Conservation (phyloP, 2,113 vertebrate species). For the Columba livia region DNA sequence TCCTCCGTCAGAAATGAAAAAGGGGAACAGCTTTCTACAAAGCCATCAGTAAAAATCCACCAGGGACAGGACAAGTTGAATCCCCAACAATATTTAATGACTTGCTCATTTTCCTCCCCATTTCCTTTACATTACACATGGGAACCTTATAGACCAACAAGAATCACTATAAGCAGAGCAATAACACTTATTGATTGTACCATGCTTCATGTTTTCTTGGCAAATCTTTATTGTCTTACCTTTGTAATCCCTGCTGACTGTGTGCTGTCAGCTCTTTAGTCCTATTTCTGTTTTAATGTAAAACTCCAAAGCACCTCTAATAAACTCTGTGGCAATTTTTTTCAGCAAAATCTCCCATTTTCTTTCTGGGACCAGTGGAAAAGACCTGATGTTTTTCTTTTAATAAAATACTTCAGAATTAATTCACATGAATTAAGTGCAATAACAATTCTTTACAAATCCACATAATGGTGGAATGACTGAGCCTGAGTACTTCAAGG, state of each 20-base stretch:
- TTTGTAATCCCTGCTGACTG: not conserved
- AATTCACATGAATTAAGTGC: not conserved
- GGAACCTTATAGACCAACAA: conserved; percentile 21
- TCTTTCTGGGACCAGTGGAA: not conserved
- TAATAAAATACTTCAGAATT: not conserved
- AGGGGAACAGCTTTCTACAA: not conserved
- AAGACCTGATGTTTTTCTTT: not conserved
- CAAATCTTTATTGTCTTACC: conserved; percentile 21
- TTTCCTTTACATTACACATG: conserved; percentile 45
- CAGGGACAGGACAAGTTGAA: not conserved
- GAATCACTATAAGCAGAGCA: not conserved
- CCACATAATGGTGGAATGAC: not conserved
- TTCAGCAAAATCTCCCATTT: not conserved
- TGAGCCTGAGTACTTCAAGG: not conserved
- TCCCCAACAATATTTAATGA: conserved; percentile 30
- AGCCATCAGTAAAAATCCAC: not conserved
- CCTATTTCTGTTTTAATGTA: not conserved
- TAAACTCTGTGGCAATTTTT: not conserved
- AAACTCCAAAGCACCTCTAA: not conserved
- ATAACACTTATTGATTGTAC: conserved; percentile 9
- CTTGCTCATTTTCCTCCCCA: conserved; percentile 44
- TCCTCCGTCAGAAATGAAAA: conserved; percentile 12
- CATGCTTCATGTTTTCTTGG: not conserved
- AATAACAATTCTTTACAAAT: not conserved
- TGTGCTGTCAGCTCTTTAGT: not conserved